Percentiles rank a stretch among this genome's conserved stretches.
Evolutionary conservation across 2,113 vertebrate species (phyloP).

Genomic region (Channa maculata): DNA sequence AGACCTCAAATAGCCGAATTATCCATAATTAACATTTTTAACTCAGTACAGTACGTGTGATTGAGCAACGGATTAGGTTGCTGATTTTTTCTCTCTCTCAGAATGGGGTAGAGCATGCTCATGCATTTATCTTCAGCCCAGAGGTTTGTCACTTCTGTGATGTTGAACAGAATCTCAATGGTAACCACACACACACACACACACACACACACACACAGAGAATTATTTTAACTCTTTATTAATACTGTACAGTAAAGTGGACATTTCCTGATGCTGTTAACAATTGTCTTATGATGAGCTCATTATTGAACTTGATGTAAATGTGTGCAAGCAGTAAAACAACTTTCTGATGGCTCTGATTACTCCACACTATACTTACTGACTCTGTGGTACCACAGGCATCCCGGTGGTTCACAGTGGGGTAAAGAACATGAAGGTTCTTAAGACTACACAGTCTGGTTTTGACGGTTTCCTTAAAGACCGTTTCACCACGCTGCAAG

Average conservation of each 20-base stretch:
- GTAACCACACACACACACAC: slow-evolving; percentile 71
- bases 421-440: slow-evolving; percentile 90
- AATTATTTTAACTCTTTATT: too few relatives aligned
- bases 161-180: slow-evolving; percentile 84
- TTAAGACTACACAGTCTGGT: slow-evolving; percentile 96
- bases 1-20: too few relatives aligned
- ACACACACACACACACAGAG: not conserved
- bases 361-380: not conserved
- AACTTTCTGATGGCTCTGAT: not conserved
- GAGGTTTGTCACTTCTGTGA: slow-evolving; percentile 88
- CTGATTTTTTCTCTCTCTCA: slow-evolving; percentile 51
- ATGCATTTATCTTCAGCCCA: slow-evolving; percentile 87
- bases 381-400: slow-evolving; percentile 73
- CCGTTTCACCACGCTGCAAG: slow-evolving; percentile 91
- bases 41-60: not conserved
- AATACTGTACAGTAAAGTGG: too few relatives aligned
- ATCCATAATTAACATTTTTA: not conserved
- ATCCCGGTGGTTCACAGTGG: slow-evolving; percentile 89
- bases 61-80: not conserved
- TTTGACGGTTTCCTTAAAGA: slow-evolving; percentile 92
- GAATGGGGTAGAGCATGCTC: slow-evolving; percentile 85
- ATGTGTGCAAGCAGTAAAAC: too few relatives aligned
- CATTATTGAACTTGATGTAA: too few relatives aligned
- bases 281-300: too few relatives aligned
- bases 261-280: too few relatives aligned